These are phyloP conservation scores for Gastrophryne carolinensis DNA, from an alignment of 2,797 vertebrate species.

Conservation along the genomic window DNA sequence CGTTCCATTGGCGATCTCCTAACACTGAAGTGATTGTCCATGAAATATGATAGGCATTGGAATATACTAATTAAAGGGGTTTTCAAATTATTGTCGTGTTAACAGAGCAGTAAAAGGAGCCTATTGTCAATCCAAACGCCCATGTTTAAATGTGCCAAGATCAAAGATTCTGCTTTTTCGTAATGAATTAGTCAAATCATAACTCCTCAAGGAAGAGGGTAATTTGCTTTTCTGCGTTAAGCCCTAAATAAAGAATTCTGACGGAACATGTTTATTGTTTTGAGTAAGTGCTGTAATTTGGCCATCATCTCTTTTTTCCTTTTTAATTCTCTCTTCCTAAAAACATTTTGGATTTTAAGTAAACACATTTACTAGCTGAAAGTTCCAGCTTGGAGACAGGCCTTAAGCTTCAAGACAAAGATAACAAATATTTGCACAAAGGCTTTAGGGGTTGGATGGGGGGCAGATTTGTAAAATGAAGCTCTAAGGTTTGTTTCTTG, in stretches of 20 bases:
- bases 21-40: slow-evolving; percentile 41
- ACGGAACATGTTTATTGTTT: neutral
- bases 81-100: slow-evolving; percentile 42
- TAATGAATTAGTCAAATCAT: neutral
- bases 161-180: neutral
- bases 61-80: slow-evolving; percentile 42
- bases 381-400: neutral
- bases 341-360: slow-evolving; percentile 4
- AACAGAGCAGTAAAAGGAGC: slow-evolving; percentile 28
- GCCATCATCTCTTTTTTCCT: neutral
- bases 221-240: neutral
- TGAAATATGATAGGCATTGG: slow-evolving; percentile 34
- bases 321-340: neutral
- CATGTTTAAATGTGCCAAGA: neutral
- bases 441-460: neutral
- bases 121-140: neutral
- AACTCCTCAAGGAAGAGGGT: neutral
- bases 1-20: slow-evolving; percentile 21
- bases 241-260: neutral
- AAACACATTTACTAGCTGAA: slow-evolving; percentile 16
- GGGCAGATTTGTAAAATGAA: neutral
- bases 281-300: neutral
- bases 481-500: neutral
- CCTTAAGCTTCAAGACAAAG: neutral
- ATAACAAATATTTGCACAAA: slow-evolving; percentile 30